These are phyloP conservation scores for Myanophis thanlyinensis DNA, from an alignment of 2,113 vertebrate genomes.

Conservation along the genomic window DNA sequence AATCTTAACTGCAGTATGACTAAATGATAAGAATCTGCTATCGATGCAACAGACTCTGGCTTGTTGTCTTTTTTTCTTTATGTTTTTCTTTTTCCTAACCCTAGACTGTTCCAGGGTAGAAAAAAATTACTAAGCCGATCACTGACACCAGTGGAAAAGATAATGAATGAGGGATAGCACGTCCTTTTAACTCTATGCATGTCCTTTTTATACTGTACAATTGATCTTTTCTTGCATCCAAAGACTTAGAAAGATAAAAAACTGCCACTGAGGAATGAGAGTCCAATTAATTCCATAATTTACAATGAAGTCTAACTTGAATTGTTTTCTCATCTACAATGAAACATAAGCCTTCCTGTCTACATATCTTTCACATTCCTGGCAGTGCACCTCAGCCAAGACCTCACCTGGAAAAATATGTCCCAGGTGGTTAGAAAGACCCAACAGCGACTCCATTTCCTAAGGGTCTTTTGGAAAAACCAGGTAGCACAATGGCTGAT, in stretches of 20 bases:
- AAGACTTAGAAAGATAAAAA: conserved; percentile 30
- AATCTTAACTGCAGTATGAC: conserved; percentile 28
- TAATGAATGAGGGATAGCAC: not conserved
- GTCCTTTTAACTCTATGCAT: conserved; percentile 5
- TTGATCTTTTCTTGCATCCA: conserved; percentile 29
- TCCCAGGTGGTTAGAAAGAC: no score
- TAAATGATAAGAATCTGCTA: conserved; percentile 27
- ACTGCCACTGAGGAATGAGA: conserved; percentile 20
- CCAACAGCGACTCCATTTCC: no score
- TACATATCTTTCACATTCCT: conserved; percentile 17
- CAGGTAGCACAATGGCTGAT: no score
- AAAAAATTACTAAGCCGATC: not conserved
- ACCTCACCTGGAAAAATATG: no score
- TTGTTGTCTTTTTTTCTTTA: not conserved
- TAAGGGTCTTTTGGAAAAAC: no score
- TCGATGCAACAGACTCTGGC: conserved; percentile 36
- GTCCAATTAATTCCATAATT: not conserved
- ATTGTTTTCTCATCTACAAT: conserved; percentile 9
- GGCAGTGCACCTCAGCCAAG: no score
- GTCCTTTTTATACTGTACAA: conserved; percentile 12
- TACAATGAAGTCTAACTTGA: not conserved
- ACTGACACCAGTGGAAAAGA: not conserved
- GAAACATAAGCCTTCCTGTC: conserved; percentile 34
- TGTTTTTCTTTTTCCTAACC: not conserved
- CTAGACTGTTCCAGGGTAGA: not conserved